Evolutionary conservation across 37 sponge, comb jelly and placozoan genomes (phyloP).

Genomic region (Crambe crambe): DNA sequence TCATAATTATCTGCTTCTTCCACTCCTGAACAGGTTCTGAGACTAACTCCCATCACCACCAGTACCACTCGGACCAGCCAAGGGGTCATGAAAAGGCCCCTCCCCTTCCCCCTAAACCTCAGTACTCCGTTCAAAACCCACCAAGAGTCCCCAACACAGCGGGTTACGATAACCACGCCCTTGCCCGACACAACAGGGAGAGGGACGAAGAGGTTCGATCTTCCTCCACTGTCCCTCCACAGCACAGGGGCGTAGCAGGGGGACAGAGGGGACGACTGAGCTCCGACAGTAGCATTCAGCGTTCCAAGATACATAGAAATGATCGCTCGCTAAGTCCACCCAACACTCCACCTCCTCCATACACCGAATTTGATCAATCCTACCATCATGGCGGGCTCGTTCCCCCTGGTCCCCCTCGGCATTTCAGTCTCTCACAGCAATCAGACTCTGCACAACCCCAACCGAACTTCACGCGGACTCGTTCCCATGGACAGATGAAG

Average conservation of each 20-base stretch:
- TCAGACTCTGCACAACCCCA: not conserved
- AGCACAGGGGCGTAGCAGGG: not conserved
- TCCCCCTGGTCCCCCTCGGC: not conserved
- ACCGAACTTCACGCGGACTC: conserved; percentile 13
- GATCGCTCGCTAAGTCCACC: conserved; percentile 3
- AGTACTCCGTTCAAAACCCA: not conserved
- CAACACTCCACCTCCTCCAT: conserved; percentile 32
- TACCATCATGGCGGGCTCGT: not conserved
- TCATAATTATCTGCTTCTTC: not conserved
- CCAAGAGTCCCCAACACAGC: not conserved
- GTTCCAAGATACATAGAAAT: not conserved
- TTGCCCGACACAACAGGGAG: not conserved
- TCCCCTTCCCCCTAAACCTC: not conserved
- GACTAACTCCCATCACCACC: no score
- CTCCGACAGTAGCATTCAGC: conserved; percentile 11
- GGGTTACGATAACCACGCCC: conserved; percentile 6
- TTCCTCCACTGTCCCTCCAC: not conserved
- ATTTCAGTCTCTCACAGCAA: conserved; percentile 30
- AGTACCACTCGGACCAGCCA: not conserved
- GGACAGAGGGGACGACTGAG: not conserved
- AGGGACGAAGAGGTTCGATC: not conserved
- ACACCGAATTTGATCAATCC: conserved; percentile 21
- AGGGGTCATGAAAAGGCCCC: not conserved
- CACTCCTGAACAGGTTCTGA: not conserved
- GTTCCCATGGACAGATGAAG: conserved; percentile 29